Base-by-base conservation (phyloP, 2,113 vertebrate species). In the Podarcis cretensis region DNA sequence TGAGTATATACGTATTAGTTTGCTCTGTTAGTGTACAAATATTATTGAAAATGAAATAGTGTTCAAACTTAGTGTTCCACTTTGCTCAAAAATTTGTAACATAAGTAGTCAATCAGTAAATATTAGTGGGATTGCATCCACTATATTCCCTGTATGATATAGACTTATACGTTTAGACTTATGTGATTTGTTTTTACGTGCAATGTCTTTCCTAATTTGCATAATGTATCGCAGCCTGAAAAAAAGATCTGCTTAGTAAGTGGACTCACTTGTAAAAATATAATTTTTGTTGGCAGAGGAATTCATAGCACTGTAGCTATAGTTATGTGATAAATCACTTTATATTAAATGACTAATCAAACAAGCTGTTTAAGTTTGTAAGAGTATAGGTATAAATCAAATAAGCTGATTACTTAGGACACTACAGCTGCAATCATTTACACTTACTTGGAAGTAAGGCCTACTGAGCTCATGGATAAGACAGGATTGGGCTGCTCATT, bases 401-500 rank as follows among this genome's bases (percentile, higher is more conserved):
- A 27, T 25, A 74, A 73, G 48, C 10, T 23, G 10, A 77, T 66
- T 63, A 85, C 27, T 30, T n/a, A 83, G 16, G 37, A 20, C 13
- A 30, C 37, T n/a, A 48, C 20, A 73, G 78, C 48, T 20, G 78
- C 79, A 63, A 35, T 81, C 16, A 8, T 69, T 69, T 86, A 30
- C 14, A 81, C 21, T 18, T 35, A 57, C n/a, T 37, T 75, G 25
- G 25, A 76, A 76, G 84, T 30, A 40, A 85, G 16, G 35, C 59
- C 57, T 65, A 48, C 18, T 54, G 75, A 43, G 57, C 27, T 77
- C 32, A 66, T 63, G 6, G 35, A 69, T 0, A 3, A 89, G 35
- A 89, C 1, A 74, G 23, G 0, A 0, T 86, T 81, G 3, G 75
- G 35, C 0, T 0, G 30, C 6, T 68, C 2, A 12, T 57, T 59